These are phyloP conservation scores for Tenualosa ilisha DNA, from an alignment of 2,797 vertebrate species.

Conservation along the genomic window DNA sequence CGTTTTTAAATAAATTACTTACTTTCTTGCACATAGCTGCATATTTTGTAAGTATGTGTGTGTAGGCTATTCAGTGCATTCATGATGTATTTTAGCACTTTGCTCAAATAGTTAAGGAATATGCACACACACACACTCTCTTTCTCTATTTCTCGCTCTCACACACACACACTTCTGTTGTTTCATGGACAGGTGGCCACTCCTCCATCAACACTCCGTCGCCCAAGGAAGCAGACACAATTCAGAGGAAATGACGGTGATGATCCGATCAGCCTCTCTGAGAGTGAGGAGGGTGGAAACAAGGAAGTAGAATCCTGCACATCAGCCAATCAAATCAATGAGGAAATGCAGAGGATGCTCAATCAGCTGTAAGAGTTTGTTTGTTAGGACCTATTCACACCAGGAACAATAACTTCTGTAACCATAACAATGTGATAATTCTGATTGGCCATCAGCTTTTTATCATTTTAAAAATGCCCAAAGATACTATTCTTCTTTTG, in stretches of 20 bases:
- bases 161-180: background rate
- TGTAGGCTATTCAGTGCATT: no score
- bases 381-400: background rate
- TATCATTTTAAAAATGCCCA: no score
- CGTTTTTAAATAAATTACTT: no score
- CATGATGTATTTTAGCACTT: background rate
- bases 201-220: slow-evolving; percentile 80
- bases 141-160: background rate
- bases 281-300: slow-evolving; percentile 78
- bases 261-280: slow-evolving; percentile 77
- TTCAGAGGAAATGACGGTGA: slow-evolving; percentile 76
- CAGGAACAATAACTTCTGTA: no score
- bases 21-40: no score
- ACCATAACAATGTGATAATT: no score
- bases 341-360: slow-evolving; percentile 94
- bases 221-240: slow-evolving; percentile 69
- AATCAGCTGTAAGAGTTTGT: slow-evolving; percentile 83
- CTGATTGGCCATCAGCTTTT: no score
- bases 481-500: no score
- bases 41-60: no score
- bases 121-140: background rate
- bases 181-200: slow-evolving; percentile 78
- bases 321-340: slow-evolving; percentile 88
- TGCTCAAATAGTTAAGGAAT: background rate
- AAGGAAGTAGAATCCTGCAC: slow-evolving; percentile 82